A percentile compares a stretch with the other conserved stretches of the same genome.
phyloP scores from a whole-genome alignment of 2,113 vertebrate species.

The Xiphorhynchus elegans region DNA sequence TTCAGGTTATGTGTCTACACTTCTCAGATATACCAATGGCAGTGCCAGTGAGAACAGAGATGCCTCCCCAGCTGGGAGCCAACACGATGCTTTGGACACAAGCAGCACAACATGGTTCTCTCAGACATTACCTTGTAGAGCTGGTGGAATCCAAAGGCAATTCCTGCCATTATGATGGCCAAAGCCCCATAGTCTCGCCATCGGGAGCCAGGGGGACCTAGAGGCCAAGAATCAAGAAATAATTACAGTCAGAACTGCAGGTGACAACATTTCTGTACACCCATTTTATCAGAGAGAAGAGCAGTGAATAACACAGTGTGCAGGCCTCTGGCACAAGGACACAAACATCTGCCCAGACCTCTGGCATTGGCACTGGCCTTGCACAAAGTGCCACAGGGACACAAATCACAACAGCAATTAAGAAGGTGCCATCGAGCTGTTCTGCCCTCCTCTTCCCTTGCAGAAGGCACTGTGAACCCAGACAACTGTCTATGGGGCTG shows the following conservation, averaged over 20 bases:
- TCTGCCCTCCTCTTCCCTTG: background rate
- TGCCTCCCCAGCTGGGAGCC: background rate
- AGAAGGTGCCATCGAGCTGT: background rate
- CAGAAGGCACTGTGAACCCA: background rate
- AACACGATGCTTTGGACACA: background rate
- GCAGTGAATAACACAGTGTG: background rate
- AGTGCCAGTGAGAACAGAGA: background rate
- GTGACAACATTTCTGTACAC: background rate
- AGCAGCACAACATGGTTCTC: background rate
- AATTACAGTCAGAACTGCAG: background rate
- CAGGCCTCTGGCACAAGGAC: background rate
- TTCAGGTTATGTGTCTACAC: background rate
- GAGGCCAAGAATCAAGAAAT: background rate
- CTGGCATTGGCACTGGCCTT: background rate
- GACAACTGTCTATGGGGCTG: background rate
- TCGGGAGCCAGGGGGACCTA: slow-evolving; percentile 85
- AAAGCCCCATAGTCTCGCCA: slow-evolving; percentile 95
- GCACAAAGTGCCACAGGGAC: background rate
- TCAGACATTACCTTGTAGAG: slow-evolving; percentile 86
- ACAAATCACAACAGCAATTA: background rate
- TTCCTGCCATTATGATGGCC: slow-evolving; percentile 91
- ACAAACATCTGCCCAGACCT: background rate
- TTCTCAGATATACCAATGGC: background rate
- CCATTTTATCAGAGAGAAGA: background rate
- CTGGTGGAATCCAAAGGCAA: slow-evolving; percentile 94